Percentiles rank a stretch among this genome's conserved stretches.
These are phyloP conservation scores for Sarcophaga carnaria DNA, from an alignment of 2,888 invertebrate species.

Conservation along the genomic window DNA sequence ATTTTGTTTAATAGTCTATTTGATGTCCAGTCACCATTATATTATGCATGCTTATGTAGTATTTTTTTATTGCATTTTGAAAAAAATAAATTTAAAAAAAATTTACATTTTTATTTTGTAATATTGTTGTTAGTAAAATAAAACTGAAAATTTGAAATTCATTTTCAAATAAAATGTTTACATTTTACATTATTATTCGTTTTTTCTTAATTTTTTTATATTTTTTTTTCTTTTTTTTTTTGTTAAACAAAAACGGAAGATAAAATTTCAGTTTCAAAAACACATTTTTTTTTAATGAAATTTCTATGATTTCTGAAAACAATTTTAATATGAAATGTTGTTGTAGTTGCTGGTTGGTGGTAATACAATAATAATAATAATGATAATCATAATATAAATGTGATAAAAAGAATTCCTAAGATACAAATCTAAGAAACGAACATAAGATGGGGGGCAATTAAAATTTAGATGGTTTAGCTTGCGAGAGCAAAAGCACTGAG, in stretches of 20 bases:
- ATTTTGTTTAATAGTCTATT: neutral
- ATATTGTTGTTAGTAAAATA: slow-evolving; percentile 42
- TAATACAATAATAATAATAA: no score
- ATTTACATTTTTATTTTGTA: slow-evolving; percentile 11
- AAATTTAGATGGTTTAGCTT: neutral
- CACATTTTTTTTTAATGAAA: slow-evolving; percentile 9
- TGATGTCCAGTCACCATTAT: neutral
- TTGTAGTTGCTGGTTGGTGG: slow-evolving; percentile 1
- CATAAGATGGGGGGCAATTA: neutral
- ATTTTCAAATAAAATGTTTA: slow-evolving; percentile 24
- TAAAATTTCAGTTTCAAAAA: slow-evolving; percentile 5
- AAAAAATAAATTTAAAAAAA: no score
- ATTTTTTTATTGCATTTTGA: no score
- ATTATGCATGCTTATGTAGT: no score
- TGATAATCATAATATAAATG: neutral
- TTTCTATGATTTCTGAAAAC: neutral
- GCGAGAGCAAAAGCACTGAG: neutral
- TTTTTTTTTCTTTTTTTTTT: neutral
- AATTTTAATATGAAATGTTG: slow-evolving; percentile 24
- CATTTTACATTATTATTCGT: no score
- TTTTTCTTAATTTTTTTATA: neutral
- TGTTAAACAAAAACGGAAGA: slow-evolving; percentile 35
- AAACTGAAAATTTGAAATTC: slow-evolving; percentile 27
- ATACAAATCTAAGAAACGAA: slow-evolving; percentile 31
- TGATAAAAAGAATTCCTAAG: neutral